phyloP scores from a whole-genome alignment of 2,797 vertebrate genomes.

The Hypotaenidia okinawae region DNA sequence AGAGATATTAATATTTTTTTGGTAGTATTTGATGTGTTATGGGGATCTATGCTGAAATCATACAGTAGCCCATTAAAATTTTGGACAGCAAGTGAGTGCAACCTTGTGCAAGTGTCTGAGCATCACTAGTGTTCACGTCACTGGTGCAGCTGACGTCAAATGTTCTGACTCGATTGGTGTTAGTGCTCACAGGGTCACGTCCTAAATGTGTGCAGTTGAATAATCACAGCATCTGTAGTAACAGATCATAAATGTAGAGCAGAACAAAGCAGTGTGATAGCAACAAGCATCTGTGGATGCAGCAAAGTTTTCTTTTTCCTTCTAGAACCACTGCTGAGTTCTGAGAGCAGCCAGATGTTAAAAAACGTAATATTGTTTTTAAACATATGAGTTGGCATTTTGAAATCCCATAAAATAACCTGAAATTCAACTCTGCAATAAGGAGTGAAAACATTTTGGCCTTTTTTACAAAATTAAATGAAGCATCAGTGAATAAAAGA shows the following conservation, averaged over 20 bases:
- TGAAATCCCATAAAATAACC: background rate
- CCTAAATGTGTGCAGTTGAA: background rate
- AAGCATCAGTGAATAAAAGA: background rate
- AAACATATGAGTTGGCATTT: background rate
- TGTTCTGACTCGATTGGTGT: background rate
- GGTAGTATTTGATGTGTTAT: background rate
- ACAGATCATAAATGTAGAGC: background rate
- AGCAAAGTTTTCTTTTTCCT: background rate
- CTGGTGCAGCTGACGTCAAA: background rate
- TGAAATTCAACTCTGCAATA: background rate
- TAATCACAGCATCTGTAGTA: background rate
- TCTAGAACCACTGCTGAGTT: background rate
- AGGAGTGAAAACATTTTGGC: background rate
- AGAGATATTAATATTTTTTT: background rate
- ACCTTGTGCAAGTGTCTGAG: background rate
- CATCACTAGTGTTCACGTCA: background rate
- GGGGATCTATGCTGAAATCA: background rate
- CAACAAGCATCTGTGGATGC: background rate
- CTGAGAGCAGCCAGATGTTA: background rate
- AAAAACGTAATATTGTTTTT: background rate
- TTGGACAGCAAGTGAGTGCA: background rate
- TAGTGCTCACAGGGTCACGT: background rate
- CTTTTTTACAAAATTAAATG: background rate
- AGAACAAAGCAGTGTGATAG: background rate
- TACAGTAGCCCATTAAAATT: background rate